These are phyloP conservation scores for Notothenia rossii DNA, from an alignment of 2,113 vertebrate genomes.

Conservation along the genomic window DNA sequence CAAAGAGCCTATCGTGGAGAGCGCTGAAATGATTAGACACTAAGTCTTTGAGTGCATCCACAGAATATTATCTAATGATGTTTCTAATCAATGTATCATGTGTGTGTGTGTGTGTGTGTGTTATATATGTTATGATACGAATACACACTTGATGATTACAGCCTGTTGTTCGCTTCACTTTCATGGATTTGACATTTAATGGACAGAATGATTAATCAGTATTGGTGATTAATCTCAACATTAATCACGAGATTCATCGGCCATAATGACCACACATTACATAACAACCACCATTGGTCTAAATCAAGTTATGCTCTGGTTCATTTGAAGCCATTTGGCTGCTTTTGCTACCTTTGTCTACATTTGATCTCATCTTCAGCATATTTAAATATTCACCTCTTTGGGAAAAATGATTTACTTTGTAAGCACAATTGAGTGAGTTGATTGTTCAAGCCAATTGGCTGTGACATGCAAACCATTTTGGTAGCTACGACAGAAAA, in stretches of 20 bases:
- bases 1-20: background rate
- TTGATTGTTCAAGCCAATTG: background rate
- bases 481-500: background rate
- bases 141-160: background rate
- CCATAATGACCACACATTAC: background rate
- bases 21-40: background rate
- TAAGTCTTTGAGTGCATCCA: background rate
- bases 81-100: background rate
- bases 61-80: background rate
- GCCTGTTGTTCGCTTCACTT: background rate
- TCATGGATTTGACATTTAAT: slow-evolving; percentile 2
- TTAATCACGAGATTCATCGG: too few species aligned
- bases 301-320: background rate
- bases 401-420: background rate
- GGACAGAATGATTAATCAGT: background rate
- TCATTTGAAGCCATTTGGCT: background rate
- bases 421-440: background rate
- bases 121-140: background rate
- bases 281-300: background rate
- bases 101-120: background rate
- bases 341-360: background rate
- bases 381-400: background rate
- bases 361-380: background rate
- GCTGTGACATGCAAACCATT: background rate
- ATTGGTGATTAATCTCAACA: background rate